phyloP scores from a whole-genome alignment of 2,797 vertebrate species.

The Gymnothorax javanicus region DNA sequence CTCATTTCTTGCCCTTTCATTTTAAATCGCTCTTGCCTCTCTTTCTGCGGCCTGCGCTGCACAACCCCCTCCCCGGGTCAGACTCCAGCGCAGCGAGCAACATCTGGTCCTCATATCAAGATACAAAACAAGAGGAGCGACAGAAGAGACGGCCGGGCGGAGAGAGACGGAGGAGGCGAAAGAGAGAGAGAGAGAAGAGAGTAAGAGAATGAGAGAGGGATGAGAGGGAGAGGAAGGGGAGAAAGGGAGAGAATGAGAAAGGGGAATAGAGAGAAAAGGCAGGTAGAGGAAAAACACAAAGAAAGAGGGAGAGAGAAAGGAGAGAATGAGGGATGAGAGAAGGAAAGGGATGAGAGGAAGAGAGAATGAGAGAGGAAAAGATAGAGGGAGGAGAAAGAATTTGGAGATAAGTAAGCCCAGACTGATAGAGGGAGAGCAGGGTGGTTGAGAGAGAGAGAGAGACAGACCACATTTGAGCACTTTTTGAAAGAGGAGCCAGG shows the following conservation, averaged over 20 bases:
- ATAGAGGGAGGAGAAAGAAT: neutral
- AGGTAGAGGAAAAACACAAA: no score
- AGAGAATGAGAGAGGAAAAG: neutral
- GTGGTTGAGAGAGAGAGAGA: constrained; percentile 20
- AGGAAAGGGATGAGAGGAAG: neutral
- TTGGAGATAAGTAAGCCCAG: no score
- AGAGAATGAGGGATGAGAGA: neutral
- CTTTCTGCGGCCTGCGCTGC: constrained; percentile 49
- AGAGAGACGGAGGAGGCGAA: neutral
- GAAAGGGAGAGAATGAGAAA: no score
- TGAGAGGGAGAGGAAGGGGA: no score
- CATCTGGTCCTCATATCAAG: constrained; percentile 68
- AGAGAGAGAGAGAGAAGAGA: neutral
- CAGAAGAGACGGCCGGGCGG: constrained; percentile 3
- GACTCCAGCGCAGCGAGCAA: constrained; percentile 34
- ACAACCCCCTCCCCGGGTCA: neutral
- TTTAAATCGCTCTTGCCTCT: constrained; percentile 25
- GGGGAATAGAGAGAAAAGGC: no score
- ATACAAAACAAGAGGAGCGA: constrained; percentile 56
- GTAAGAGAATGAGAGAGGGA: neutral
- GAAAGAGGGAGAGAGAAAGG: no score
- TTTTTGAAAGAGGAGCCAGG: constrained; percentile 58
- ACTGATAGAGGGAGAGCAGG: constrained; percentile 14
- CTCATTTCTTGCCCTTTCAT: neutral
- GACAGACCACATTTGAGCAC: constrained; percentile 63